Evolutionary conservation across 2,113 vertebrate genomes (phyloP), one percentile per base, ranked within the genome.

Genomic region (Telmatochromis brichardi): DNA sequence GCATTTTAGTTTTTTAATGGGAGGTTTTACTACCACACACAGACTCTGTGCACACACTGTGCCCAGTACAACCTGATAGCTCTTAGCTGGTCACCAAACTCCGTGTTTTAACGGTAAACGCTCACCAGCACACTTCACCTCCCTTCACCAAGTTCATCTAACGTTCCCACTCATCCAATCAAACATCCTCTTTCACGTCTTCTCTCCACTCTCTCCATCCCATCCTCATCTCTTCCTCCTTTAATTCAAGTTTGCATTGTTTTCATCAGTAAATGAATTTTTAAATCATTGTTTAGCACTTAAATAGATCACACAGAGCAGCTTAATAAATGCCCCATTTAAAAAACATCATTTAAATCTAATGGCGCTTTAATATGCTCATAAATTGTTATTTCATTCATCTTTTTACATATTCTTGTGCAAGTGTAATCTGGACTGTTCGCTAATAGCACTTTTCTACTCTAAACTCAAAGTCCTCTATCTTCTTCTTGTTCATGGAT

Each of bases 11-110:
- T 31, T 60, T 60, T 60, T 60, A 1, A 60, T 60, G 14, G 26
- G 57, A 31, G 57, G 26, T 60, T 31, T 10, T 31, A 50, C 80
- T n/a, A 47, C 58, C 80, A 17, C 58, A 84, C 86, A 86, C 80
- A 88, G 42, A 21, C 73, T 63, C 47, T 88, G 26, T 51, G 54
- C 3, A 1, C n/a, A 42, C 37, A 93, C 71, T 90, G 60, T 86
- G 58, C 90, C 84, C 91, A 85, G 86, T 76, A 55, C 84, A 87
- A 88, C 73, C 82, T 51, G 78, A 91, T 82, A 68, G 82, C 81
- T 81, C 91, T 86, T 81, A 71, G 40, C 81, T 71, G 73, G 87
- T 71, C 76, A 81, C 40, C 15, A 80, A 85, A 81, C 71, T 78
- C 55, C 9, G 57, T 7, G 81, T 51, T 80, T 63, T 40, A 83